phyloP scores from a whole-genome alignment of 2,113 vertebrate species.

The Aldabrachelys gigantea region DNA sequence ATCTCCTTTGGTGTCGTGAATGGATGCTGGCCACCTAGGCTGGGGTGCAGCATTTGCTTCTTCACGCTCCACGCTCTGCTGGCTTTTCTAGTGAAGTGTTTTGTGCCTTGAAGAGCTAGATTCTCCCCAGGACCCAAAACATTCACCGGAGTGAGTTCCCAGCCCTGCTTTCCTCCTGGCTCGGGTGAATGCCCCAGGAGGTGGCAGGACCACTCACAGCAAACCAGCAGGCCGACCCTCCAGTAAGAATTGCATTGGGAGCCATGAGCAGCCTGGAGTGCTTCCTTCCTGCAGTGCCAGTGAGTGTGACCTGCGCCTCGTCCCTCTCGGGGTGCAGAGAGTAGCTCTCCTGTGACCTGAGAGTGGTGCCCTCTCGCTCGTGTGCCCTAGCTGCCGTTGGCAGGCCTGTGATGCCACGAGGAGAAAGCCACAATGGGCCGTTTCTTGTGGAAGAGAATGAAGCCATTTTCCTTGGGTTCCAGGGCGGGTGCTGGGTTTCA shows the following conservation, averaged over 20 bases:
- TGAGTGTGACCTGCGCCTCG: accelerated
- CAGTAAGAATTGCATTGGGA: neutral
- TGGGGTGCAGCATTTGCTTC: too few species aligned
- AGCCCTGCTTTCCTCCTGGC: too few species aligned
- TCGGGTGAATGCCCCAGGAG: too few species aligned
- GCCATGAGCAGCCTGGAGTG: neutral
- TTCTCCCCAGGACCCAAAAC: too few species aligned
- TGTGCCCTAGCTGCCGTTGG: neutral
- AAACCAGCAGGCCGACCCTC: neutral
- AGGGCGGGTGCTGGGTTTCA: neutral
- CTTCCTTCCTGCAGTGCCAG: neutral
- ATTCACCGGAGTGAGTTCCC: too few species aligned
- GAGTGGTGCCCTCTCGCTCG: neutral
- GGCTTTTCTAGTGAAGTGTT: too few species aligned
- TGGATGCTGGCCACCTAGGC: too few species aligned
- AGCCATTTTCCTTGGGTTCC: neutral
- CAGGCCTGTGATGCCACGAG: accelerated
- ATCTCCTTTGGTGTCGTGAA: accelerated
- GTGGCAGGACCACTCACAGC: too few species aligned
- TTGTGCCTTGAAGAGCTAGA: too few species aligned
- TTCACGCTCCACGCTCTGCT: too few species aligned
- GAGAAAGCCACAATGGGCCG: neutral
- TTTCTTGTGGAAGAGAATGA: neutral
- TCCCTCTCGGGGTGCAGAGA: neutral
- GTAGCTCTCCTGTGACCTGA: neutral